phyloP scores from a whole-genome alignment of 2,113 vertebrate species.

The Parotia lawesii region DNA sequence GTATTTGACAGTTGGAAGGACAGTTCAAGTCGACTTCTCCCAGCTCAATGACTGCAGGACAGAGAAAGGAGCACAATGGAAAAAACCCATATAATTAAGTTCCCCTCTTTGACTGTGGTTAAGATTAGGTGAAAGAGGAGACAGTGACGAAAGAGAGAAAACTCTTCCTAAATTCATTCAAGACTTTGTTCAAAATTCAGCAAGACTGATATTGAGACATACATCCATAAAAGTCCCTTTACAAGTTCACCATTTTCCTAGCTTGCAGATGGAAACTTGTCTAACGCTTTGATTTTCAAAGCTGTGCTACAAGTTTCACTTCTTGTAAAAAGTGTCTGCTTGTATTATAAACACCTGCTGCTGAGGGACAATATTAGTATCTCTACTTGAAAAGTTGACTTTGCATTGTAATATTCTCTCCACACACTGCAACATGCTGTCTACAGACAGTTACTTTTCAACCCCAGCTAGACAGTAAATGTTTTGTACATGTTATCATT shows the following conservation, averaged over 20 bases:
- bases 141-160: not conserved
- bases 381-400: not conserved
- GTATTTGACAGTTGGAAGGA: slow-evolving; percentile 48
- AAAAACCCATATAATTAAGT: not conserved
- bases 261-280: not conserved
- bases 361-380: not conserved
- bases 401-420: not conserved
- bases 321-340: not conserved
- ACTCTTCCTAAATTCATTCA: not conserved
- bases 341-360: not conserved
- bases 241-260: not conserved
- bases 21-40: slow-evolving; percentile 53
- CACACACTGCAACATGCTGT: not conserved
- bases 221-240: not conserved
- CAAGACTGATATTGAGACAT: not conserved
- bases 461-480: not conserved
- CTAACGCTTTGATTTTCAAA: not conserved
- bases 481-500: not conserved
- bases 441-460: not conserved
- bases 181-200: not conserved
- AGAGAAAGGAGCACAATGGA: not conserved
- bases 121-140: not conserved
- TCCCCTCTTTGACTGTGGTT: not conserved
- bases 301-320: not conserved
- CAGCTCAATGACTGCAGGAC: slow-evolving; percentile 45